Conservation (phyloP, 2,113 vertebrate genomes). For the Nibea coibor region DNA sequence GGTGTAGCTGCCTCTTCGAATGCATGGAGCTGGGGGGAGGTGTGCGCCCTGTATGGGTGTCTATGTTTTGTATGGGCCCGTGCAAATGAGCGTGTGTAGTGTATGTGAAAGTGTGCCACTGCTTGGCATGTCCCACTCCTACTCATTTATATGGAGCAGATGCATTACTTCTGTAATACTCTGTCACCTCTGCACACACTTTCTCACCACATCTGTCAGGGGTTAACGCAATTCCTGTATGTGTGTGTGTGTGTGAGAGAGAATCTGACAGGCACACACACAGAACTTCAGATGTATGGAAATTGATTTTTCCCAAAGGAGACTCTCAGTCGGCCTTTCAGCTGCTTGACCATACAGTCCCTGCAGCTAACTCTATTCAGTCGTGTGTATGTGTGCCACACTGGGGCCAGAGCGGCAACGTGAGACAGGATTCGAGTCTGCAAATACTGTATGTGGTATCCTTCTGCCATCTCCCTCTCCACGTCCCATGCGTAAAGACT, state of each 20-base stretch:
- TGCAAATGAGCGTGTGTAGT: not conserved
- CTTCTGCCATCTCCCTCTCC: not conserved
- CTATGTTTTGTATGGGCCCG: not conserved
- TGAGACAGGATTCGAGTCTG: not conserved
- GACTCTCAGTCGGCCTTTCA: constrained; percentile 17
- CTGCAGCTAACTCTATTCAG: constrained; percentile 22
- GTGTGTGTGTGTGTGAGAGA: not conserved
- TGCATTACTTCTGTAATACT: constrained; percentile 25
- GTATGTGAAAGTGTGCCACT: constrained; percentile 13
- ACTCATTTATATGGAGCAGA: constrained; percentile 52
- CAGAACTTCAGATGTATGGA: constrained; percentile 40
- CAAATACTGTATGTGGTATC: not conserved
- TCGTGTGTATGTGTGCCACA: constrained; percentile 29
- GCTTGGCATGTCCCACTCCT: constrained; percentile 2
- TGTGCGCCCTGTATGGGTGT: not conserved
- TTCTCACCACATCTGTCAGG: constrained; percentile 42
- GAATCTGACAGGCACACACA: constrained; percentile 5
- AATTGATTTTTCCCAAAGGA: constrained; percentile 58
- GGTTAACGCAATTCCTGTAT: constrained; percentile 48
- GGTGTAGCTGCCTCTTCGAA: constrained; percentile 8
- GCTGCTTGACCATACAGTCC: constrained; percentile 48
- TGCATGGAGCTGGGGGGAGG: not conserved
- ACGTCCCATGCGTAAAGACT: not conserved
- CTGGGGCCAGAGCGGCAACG: not conserved
- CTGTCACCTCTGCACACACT: not conserved